Evolutionary conservation across 2,797 vertebrate genomes (phyloP).

Genomic region (Meda fulgida): DNA sequence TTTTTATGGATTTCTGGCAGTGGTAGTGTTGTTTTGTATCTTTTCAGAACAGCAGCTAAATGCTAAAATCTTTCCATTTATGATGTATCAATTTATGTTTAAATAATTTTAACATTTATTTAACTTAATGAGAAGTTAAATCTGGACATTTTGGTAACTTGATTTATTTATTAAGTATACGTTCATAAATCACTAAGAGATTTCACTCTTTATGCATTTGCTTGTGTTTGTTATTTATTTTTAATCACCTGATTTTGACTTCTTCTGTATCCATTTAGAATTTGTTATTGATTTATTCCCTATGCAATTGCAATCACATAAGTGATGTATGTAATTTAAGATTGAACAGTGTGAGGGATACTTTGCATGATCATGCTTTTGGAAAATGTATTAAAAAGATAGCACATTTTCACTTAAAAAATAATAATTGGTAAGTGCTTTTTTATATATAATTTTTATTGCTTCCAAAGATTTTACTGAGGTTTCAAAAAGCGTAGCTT

Average conservation of each 20-base stretch:
- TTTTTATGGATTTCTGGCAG: slow-evolving; percentile 5
- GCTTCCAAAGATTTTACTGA: no score
- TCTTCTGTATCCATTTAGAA: no score
- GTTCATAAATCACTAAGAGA: not conserved
- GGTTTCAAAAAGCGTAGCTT: no score
- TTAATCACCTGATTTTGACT: no score
- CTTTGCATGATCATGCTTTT: not conserved
- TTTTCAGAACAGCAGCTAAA: not conserved
- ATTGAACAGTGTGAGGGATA: not conserved
- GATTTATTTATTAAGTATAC: not conserved
- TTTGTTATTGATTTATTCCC: not conserved
- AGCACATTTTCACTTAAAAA: not conserved
- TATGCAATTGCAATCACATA: not conserved
- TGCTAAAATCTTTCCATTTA: not conserved
- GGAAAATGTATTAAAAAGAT: not conserved
- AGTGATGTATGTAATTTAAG: not conserved
- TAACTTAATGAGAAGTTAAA: not conserved
- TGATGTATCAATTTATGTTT: not conserved
- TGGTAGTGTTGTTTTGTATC: not conserved
- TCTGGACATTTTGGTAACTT: not conserved
- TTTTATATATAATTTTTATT: no score
- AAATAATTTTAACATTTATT: not conserved
- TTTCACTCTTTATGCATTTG: not conserved
- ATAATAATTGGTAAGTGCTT: no score
- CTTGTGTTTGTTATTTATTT: no score